Evolutionary conservation across 1,140 invertebrate species (phyloP).

Genomic region (Drosophila varians): DNA sequence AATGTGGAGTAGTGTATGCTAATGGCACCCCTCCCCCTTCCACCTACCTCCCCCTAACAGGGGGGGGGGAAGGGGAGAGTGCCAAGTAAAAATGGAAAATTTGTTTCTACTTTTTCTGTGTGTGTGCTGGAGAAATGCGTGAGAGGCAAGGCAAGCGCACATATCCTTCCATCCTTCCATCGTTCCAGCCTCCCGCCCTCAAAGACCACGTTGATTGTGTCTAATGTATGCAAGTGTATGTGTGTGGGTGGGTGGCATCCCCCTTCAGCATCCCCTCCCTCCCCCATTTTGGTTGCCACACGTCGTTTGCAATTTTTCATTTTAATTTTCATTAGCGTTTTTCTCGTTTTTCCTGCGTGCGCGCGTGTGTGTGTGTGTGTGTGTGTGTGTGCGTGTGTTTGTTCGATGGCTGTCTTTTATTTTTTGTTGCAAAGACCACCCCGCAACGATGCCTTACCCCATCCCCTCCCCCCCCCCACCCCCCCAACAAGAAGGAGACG

Average conservation of each 20-base stretch:
- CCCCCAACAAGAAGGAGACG: neutral
- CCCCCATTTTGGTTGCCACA: conserved; percentile 37
- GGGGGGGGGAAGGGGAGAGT: no score
- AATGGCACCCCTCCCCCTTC: conserved; percentile 45
- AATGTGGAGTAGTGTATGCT: conserved; percentile 81
- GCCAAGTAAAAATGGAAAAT: conserved; percentile 77
- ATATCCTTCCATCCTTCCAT: conserved; percentile 27
- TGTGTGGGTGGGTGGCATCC: conserved; percentile 13
- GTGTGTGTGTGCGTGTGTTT: conserved; percentile 24
- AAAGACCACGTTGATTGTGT: conserved; percentile 53
- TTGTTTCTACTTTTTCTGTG: conserved; percentile 55
- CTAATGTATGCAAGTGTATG: conserved; percentile 57
- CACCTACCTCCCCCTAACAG: neutral
- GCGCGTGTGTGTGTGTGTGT: conserved; percentile 19
- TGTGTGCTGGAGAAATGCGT: conserved; percentile 36
- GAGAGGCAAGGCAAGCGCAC: conserved; percentile 28
- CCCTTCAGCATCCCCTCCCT: neutral
- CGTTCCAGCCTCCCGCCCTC: no score
- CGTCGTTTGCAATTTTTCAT: conserved; percentile 83
- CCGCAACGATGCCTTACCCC: no score
- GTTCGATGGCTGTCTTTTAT: conserved; percentile 47
- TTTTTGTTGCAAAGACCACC: conserved; percentile 16
- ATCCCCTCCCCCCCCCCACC: neutral
- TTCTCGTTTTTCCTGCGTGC: conserved; percentile 64
- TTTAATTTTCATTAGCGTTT: conserved; percentile 84